Evolutionary conservation across 53 echinoderm and acorn worm genomes (phyloP), one percentile per base, ranked within the genome.

Genomic region (Paracentrotus lividus): DNA sequence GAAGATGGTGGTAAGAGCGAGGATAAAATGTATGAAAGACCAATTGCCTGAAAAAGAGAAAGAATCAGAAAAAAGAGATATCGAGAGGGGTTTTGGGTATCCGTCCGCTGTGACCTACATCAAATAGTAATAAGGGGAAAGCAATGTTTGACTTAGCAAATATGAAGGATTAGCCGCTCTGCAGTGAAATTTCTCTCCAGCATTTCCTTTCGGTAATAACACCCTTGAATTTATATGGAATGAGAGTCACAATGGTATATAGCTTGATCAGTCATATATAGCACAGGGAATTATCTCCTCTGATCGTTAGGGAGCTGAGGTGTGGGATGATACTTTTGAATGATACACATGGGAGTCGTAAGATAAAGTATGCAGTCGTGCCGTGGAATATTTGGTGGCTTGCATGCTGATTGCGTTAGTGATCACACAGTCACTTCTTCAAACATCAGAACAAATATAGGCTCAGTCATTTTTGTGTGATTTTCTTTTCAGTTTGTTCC

Each of bases 391-490:
- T 81, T 81, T 81, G 47, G 81, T 81, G 47, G 81, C 47, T n/a
- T 9, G 81, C 49, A 26, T 81, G 81, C 81, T 45, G 81, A 81
- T 81, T 81, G 81, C 81, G 44, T n/a, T 26, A 45, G n/a, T n/a
- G 27, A 81, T 81, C 81, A n/a, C 45, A 81, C 26, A 81, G 81
- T 81, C 81, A 81, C 49, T 81, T 45, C 45, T 2, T 81, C 81
- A 81, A 81, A 47, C 81, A 81, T 72, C 72, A 40, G 81, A 44
- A 49, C n/a, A 45, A 44, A 81, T 45, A 24, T 14, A 81, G 26
- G 27, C 81, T 47, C 26, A 5, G 27, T 10, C 27, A n/a, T 81
- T 44, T 45, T 81, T 20, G 44, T 47, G 44, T n/a, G 81, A 45
- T 81, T 24, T n/a, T 81, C 81, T 81, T 47, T 81, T 81, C 81